A percentile compares a stretch with the other conserved stretches of the same genome.
These are phyloP conservation scores for Natator depressus DNA, from an alignment of 2,113 vertebrate species.

Conservation along the genomic window DNA sequence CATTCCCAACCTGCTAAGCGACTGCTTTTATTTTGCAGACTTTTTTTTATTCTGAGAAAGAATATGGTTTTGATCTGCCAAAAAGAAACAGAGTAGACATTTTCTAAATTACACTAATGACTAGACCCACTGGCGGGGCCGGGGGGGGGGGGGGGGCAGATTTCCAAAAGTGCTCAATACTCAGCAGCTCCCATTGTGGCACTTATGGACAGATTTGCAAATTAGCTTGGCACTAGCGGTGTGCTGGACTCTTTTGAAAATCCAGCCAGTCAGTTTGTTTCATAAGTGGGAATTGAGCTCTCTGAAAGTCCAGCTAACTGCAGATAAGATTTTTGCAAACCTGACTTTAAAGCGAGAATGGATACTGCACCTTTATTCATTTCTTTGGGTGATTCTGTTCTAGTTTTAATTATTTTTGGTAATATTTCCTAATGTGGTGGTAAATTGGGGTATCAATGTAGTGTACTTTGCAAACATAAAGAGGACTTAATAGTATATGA, in stretches of 20 bases:
- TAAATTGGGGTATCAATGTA: not conserved
- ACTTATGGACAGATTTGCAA: not conserved
- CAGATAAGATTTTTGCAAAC: not conserved
- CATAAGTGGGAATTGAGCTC: not conserved
- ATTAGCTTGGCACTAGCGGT: not conserved
- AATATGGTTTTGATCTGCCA: not conserved
- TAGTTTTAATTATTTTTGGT: not conserved
- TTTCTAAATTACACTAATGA: not conserved
- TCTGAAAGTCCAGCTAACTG: not conserved
- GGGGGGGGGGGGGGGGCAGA: accelerated
- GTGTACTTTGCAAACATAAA: not conserved
- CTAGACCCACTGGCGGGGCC: not conserved
- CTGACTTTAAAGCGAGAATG: not conserved
- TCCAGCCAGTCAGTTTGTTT: not conserved
- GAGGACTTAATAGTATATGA: not conserved
- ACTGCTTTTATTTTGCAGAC: not conserved
- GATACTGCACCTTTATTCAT: not conserved
- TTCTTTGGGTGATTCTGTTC: not conserved
- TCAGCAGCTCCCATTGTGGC: not conserved
- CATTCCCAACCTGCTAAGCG: not conserved
- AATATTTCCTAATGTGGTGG: not conserved
- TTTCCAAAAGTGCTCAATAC: not conserved
- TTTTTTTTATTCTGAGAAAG: not conserved
- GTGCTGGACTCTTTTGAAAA: not conserved
- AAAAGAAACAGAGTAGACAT: not conserved